These are phyloP conservation scores for Octomys mimax DNA, from an alignment of 2,797 vertebrate genomes.

Conservation along the genomic window DNA sequence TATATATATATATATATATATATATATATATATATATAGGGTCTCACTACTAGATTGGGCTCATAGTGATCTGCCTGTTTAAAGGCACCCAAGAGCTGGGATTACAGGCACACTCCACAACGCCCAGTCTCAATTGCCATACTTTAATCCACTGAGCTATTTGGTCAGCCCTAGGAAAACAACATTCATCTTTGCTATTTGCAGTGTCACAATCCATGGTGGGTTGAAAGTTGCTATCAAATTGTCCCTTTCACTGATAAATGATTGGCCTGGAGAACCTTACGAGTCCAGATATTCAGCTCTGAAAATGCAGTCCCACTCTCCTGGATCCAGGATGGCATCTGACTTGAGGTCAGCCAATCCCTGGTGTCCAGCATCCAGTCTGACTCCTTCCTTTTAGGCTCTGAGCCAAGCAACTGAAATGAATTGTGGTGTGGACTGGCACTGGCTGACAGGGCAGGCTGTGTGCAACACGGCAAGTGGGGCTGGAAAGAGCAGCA, in stretches of 20 bases:
- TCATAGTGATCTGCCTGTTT: no score
- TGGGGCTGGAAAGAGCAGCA: neutral
- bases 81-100: no score
- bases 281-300: neutral
- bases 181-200: conserved; percentile 14
- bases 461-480: neutral
- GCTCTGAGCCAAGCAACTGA: neutral
- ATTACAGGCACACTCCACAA: no score
- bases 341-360: neutral
- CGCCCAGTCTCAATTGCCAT: no score
- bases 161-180: neutral
- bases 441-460: neutral
- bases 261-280: neutral
- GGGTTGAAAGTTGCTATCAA: neutral
- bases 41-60: no score
- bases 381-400: neutral
- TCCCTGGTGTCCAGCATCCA: neutral
- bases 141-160: no score
- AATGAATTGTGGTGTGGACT: neutral
- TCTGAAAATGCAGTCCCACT: neutral
- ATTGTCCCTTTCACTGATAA: neutral
- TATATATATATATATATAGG: no score
- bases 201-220: neutral
- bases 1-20: no score
- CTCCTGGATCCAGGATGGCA: neutral